Conservation (phyloP, 2,113 vertebrate species). For the Larimichthys crocea region DNA sequence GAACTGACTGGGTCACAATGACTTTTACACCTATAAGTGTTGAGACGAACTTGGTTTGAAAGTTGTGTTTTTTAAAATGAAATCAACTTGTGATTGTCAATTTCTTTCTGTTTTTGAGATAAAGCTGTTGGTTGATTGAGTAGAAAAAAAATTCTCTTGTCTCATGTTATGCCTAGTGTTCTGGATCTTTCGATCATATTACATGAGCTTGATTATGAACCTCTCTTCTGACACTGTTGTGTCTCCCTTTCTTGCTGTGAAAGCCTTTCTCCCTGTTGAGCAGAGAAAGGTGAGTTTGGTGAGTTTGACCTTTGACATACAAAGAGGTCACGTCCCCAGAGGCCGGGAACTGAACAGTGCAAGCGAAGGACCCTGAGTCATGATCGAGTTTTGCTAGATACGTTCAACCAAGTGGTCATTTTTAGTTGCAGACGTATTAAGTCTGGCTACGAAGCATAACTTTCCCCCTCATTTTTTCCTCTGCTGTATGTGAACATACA, state of each 20-base stretch:
- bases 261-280: not conserved
- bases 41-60: no score
- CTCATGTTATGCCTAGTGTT: no score
- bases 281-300: constrained; percentile 55
- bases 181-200: no score
- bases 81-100: no score
- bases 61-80: no score
- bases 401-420: not conserved
- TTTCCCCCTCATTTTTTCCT: not conserved
- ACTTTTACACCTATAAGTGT: no score
- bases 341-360: constrained; percentile 12
- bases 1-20: no score
- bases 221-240: not conserved
- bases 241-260: not conserved
- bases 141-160: no score
- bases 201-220: not conserved
- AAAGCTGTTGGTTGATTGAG: no score
- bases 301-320: constrained; percentile 59
- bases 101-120: no score
- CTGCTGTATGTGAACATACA: not conserved
- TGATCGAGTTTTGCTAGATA: not conserved
- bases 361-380: not conserved
- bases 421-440: not conserved
- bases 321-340: constrained; percentile 36
- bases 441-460: not conserved